Conservation (phyloP, 2,113 vertebrate species). For the Amphilophus citrinellus region DNA sequence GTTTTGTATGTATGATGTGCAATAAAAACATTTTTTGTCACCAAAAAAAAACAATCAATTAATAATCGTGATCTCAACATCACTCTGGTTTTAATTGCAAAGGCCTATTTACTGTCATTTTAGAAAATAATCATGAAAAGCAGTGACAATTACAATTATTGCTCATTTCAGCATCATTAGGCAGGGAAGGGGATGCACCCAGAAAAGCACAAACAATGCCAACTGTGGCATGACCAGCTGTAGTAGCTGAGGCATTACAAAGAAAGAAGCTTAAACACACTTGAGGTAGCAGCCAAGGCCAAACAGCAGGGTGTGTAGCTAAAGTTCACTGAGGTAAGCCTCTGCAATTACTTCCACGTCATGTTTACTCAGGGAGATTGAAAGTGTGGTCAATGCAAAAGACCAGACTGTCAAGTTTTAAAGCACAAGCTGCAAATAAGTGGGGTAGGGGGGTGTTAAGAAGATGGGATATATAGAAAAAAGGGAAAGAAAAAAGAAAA, state of each 20-base stretch:
- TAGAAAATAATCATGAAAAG: neutral
- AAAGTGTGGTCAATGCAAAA: slow-evolving; percentile 1
- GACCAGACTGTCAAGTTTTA: neutral
- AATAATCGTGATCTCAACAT: too few relatives aligned
- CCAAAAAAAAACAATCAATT: too few relatives aligned
- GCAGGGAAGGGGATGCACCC: neutral
- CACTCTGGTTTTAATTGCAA: too few relatives aligned
- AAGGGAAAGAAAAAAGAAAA: too few relatives aligned
- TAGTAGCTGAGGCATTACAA: neutral
- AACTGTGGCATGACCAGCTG: neutral
- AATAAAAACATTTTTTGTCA: too few relatives aligned
- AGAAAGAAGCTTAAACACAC: slow-evolving; percentile 30
- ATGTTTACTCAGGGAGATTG: neutral
- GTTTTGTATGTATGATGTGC: too few relatives aligned
- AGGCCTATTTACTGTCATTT: neutral
- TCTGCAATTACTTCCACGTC: slow-evolving; percentile 20
- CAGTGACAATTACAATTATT: neutral
- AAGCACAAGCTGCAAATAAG: neutral
- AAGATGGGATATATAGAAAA: neutral
- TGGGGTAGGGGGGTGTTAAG: too few relatives aligned
- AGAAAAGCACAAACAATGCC: neutral
- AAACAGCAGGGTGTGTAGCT: neutral
- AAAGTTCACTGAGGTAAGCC: slow-evolving; percentile 10
- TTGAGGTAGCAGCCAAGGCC: slow-evolving; percentile 10
- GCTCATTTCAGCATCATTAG: neutral